phyloP scores from a whole-genome alignment of 1,140 invertebrate species.

The Papilio helenus region DNA sequence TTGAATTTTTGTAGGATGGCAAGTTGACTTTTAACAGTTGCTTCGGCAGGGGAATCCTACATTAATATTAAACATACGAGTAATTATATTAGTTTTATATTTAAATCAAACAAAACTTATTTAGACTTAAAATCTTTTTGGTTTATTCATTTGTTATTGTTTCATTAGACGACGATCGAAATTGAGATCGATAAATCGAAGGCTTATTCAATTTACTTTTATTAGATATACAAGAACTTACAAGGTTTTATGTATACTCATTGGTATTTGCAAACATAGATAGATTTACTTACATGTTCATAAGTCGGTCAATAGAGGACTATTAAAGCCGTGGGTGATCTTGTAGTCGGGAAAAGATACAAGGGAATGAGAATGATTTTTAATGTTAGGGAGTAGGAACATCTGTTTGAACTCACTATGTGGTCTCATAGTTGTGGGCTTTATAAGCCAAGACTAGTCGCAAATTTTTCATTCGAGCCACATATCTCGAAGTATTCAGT shows the following conservation, averaged over 20 bases:
- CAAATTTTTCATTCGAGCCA: conserved; percentile 42
- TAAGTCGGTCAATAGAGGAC: neutral
- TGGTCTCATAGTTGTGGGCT: conserved; percentile 39
- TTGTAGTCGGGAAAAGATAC: conserved; percentile 47
- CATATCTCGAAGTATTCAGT: conserved; percentile 22
- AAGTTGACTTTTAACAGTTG: too few species aligned
- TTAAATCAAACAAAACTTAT: too few species aligned
- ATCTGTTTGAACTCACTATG: conserved; percentile 45
- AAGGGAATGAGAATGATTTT: conserved; percentile 55
- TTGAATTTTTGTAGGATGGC: too few species aligned
- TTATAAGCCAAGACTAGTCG: conserved; percentile 51
- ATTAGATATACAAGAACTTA: neutral
- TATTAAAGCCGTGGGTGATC: conserved; percentile 43
- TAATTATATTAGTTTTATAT: too few species aligned
- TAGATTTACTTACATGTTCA: neutral
- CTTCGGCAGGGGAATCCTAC: too few species aligned
- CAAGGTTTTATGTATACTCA: neutral
- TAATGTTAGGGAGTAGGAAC: conserved; percentile 50
- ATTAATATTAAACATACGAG: too few species aligned
- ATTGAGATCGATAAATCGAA: too few species aligned
- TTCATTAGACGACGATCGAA: too few species aligned
- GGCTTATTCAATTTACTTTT: neutral
- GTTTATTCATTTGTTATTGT: too few species aligned
- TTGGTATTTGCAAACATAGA: neutral
- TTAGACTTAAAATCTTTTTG: too few species aligned